Conservation (phyloP, 2,888 invertebrate species). For the Sicus ferrugineus region DNA sequence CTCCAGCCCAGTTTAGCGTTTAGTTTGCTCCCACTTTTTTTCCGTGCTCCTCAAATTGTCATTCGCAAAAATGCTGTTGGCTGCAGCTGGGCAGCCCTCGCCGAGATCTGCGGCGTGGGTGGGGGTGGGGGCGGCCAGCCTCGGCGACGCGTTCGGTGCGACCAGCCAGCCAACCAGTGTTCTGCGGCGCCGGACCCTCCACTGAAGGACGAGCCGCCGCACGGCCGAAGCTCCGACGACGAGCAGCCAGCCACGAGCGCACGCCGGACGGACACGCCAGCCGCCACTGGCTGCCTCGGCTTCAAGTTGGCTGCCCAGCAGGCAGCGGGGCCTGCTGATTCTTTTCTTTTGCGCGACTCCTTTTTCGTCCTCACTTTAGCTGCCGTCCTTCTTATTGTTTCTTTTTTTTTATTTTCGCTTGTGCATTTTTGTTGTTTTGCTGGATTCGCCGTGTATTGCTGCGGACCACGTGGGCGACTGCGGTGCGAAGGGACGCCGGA, state of each 20-base stretch:
- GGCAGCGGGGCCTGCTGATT: neutral
- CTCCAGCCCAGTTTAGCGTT: neutral
- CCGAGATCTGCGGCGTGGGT: neutral
- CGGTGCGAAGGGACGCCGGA: neutral
- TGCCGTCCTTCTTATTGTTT: too few species aligned
- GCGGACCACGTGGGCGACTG: neutral
- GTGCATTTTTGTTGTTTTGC: neutral
- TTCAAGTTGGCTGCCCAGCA: neutral
- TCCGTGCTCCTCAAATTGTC: neutral
- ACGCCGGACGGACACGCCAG: conserved; percentile 6
- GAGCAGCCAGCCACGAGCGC: conserved; percentile 14
- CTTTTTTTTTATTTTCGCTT: neutral
- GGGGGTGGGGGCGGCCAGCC: neutral
- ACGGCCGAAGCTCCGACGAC: conserved; percentile 18
- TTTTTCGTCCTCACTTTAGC: neutral
- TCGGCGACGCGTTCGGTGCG: neutral
- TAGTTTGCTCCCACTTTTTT: neutral
- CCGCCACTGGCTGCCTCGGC: conserved; percentile 20
- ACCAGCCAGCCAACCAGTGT: conserved; percentile 22
- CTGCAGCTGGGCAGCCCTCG: conserved; percentile 11
- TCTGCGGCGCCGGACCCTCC: conserved; percentile 26
- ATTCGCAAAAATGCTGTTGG: conserved; percentile 30
- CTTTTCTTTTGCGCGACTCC: neutral
- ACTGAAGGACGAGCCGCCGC: neutral
- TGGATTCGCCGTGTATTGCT: neutral